phyloP scores from a whole-genome alignment of 2,113 vertebrate genomes.

The Phocoena sinus region DNA sequence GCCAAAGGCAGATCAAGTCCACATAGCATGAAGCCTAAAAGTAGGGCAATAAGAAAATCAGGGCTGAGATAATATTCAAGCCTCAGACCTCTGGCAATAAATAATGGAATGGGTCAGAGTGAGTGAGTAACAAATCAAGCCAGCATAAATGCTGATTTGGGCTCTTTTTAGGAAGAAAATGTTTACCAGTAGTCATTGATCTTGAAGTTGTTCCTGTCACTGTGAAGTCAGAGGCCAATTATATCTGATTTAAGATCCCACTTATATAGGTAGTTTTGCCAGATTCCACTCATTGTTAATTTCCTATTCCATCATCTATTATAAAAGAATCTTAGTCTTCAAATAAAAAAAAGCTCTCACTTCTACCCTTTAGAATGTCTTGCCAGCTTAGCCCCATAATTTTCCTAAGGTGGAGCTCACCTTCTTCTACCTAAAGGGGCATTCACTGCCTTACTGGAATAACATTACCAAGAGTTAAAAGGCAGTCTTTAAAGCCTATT shows the following conservation, averaged over 20 bases:
- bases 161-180: background rate
- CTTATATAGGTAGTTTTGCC: background rate
- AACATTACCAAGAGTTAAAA: background rate
- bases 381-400: background rate
- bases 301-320: background rate
- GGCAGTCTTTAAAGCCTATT: background rate
- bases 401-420: background rate
- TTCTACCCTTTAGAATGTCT: background rate
- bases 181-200: background rate
- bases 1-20: conserved; percentile 21
- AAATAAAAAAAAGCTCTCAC: background rate
- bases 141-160: background rate
- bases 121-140: background rate
- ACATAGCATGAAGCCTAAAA: background rate
- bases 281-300: background rate
- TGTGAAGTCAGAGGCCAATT: background rate
- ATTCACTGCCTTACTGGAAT: background rate
- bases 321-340: background rate
- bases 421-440: background rate
- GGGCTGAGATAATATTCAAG: background rate
- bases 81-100: background rate
- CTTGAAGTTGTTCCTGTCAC: background rate
- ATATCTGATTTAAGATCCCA: background rate
- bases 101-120: background rate
- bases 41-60: background rate